A percentile compares a stretch with the other conserved stretches of the same genome.
These are phyloP conservation scores for Phylloscopus collybita DNA, from an alignment of 2,797 vertebrate species.

Conservation along the genomic window DNA sequence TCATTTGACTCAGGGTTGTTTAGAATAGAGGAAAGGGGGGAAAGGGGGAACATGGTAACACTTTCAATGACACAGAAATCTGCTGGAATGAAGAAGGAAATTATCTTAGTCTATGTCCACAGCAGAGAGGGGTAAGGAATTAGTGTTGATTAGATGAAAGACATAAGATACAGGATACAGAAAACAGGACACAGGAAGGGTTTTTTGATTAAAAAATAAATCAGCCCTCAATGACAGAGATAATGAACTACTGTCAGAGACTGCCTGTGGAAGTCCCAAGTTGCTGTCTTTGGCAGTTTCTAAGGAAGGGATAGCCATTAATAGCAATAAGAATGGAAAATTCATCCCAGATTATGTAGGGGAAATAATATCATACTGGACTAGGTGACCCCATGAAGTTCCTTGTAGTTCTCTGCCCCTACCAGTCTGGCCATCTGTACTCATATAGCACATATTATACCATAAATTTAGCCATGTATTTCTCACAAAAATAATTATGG, in stretches of 20 bases:
- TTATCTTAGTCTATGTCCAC: background rate
- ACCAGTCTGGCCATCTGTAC: background rate
- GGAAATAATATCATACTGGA: background rate
- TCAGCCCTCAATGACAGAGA: background rate
- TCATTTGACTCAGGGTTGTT: background rate
- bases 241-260: background rate
- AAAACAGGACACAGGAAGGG: background rate
- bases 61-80: background rate
- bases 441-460: background rate
- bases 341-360: background rate
- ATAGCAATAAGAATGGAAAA: conserved; percentile 1
- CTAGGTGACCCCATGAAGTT: background rate
- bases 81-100: background rate
- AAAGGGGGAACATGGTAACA: background rate
- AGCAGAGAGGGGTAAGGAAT: background rate
- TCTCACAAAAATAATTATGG: background rate
- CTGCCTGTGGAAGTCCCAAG: background rate
- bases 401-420: background rate
- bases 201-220: background rate
- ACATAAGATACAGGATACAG: background rate
- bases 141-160: background rate
- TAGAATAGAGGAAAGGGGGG: background rate
- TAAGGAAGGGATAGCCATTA: background rate
- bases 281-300: background rate
- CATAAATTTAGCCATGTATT: background rate